Evolutionary conservation across 2,888 invertebrate species (phyloP).

Genomic region (Crioceris asparagi): DNA sequence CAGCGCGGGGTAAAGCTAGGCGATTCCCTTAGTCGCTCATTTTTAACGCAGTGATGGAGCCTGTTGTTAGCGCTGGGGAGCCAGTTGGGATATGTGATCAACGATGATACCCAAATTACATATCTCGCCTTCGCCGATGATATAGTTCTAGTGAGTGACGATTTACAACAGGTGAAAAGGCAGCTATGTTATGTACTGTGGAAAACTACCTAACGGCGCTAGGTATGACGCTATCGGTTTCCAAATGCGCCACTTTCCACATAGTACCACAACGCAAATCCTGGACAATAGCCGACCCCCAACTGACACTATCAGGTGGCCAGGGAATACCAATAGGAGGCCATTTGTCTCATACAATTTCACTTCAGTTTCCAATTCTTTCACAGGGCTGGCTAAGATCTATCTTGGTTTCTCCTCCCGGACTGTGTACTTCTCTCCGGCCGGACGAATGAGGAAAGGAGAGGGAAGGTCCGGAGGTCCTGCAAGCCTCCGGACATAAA

Average conservation of each 20-base stretch:
- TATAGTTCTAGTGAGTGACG: slow-evolving; percentile 25
- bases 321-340: no score
- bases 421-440: no score
- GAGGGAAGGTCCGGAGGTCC: no score
- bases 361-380: no score
- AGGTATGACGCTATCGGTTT: slow-evolving; percentile 18
- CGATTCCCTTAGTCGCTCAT: slow-evolving; percentile 31
- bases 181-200: slow-evolving; percentile 20
- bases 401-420: no score
- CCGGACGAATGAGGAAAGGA: no score
- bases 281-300: slow-evolving; percentile 25
- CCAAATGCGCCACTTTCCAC: slow-evolving; percentile 19
- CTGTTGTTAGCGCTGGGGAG: slow-evolving; percentile 23
- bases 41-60: slow-evolving; percentile 31
- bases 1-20: slow-evolving; percentile 35
- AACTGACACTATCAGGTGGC: slow-evolving; percentile 16
- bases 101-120: slow-evolving; percentile 17
- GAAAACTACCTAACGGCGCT: slow-evolving; percentile 21
- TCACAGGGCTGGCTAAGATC: no score
- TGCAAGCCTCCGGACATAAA: no score
- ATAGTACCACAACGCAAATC: slow-evolving; percentile 20
- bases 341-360: no score
- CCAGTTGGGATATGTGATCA: slow-evolving; percentile 16
- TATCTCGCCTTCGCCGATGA: slow-evolving; percentile 35
- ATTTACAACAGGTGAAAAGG: slow-evolving; percentile 24